Percentiles rank a stretch among this genome's conserved stretches.
phyloP scores from a whole-genome alignment of 2,797 vertebrate species.

The Rhinella marina region DNA sequence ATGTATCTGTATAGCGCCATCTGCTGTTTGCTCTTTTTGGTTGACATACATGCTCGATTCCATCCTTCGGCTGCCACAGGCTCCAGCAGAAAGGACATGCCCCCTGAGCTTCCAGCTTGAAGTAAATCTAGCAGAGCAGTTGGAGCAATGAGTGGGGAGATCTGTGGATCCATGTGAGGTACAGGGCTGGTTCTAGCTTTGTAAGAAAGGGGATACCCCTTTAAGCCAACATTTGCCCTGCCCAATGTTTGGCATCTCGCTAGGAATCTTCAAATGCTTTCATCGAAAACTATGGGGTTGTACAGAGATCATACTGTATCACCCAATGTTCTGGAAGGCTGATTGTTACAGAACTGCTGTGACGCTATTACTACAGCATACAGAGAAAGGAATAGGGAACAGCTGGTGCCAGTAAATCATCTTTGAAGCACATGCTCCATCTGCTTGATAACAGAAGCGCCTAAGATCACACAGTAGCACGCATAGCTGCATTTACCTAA shows the following conservation, averaged over 20 bases:
- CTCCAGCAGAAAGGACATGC: too few species aligned
- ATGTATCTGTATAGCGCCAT: too few species aligned
- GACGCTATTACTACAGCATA: conserved; percentile 25
- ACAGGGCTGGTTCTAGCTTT: too few species aligned
- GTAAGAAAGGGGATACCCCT: too few species aligned
- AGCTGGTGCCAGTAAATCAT: conserved; percentile 48
- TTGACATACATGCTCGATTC: too few species aligned
- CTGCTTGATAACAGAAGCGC: conserved; percentile 32
- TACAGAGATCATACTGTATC: neutral
- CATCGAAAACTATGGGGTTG: neutral
- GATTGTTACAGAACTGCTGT: neutral
- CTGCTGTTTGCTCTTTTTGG: too few species aligned
- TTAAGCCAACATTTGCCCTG: neutral
- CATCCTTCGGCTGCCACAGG: too few species aligned
- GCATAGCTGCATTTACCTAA: conserved; percentile 1
- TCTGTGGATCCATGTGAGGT: too few species aligned
- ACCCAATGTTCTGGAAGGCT: neutral
- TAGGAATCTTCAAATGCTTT: neutral
- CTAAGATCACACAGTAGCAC: neutral
- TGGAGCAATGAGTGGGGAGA: too few species aligned
- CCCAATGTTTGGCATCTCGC: neutral
- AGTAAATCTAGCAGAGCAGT: too few species aligned
- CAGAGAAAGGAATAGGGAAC: conserved; percentile 14
- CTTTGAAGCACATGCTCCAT: conserved; percentile 32
- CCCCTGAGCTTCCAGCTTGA: too few species aligned